Base-by-base conservation (phyloP, 2,888 invertebrate species). In the Aricia artaxerxes region DNA sequence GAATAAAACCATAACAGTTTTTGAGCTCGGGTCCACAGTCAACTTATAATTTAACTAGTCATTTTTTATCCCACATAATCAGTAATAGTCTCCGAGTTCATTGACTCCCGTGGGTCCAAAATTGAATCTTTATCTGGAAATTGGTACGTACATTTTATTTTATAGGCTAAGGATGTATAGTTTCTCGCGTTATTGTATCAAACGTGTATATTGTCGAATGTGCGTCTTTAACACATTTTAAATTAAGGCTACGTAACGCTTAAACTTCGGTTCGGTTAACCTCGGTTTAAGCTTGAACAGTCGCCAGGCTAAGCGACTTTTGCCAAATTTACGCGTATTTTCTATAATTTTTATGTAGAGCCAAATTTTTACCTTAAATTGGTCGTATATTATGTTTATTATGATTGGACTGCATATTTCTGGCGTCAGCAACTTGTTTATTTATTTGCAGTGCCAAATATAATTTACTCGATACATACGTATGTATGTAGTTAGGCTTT, bases 211-310 rank as follows among this genome's bases (percentile, higher is more conserved):
- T 49, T 35, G 69, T n/a, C 35, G 31, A 76, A 79, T 75, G 75
- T 75, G 75, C 13, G 79, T 80, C 78, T 72, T 72, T 77, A 78
- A 77, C 76, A 57, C 44, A 78, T 60, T 24, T 53, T 35, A 40
- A 60, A 60, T 60, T 44, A 57, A 57, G 53, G 16, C 49, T 76
- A 35, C 44, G 49, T 57, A 57, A 53, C 16, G 76, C 76, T 76
- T 76, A 35, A 75, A 53, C 57, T 35, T 76, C 16, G 24, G 31
- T 76, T 76, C 4, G 5, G 69, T 38, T 69, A 69, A 69, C 69
- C 69, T 69, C 35, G 38, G 69, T 69, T 64, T 35, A 38, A 69
- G 35, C 69, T 64, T 64, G 24, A 35, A 61, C 24, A 13, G 64
- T 69, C 69, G 69, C 38, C 69, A 35, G 35, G 5, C 2, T 35